Percentiles rank a stretch among this genome's conserved stretches.
Evolutionary conservation across 2,113 vertebrate species (phyloP).

Genomic region (Thomomys bottae): DNA sequence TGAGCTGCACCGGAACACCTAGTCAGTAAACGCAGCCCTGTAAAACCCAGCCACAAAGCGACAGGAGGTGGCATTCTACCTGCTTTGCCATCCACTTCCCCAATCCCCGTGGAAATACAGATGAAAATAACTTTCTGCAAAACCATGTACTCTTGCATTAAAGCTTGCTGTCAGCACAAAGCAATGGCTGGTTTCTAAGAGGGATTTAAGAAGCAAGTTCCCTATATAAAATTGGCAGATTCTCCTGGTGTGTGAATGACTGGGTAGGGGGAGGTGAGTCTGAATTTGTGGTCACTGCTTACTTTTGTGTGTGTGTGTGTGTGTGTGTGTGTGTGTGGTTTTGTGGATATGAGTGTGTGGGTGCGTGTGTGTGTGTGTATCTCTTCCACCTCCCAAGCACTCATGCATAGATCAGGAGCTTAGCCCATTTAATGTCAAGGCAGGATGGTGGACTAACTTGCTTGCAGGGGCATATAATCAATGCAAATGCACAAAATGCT

Average conservation of each 20-base stretch:
- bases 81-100: not conserved
- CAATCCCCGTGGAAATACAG: not conserved
- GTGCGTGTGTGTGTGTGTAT: not conserved
- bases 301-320: not conserved
- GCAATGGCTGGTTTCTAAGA: not conserved
- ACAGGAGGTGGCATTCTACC: not conserved
- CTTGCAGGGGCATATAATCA: not conserved
- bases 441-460: not conserved
- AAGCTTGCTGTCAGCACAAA: not conserved
- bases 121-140: conserved; percentile 7
- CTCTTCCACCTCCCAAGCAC: too few species aligned
- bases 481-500: not conserved
- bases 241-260: not conserved
- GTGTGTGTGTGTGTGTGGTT: not conserved
- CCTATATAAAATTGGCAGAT: not conserved
- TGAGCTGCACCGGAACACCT: not conserved
- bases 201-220: not conserved
- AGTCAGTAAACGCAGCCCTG: not conserved
- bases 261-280: not conserved
- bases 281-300: conserved; percentile 5
- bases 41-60: not conserved
- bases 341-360: not conserved
- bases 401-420: accelerated
- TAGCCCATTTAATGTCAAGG: not conserved
- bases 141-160: not conserved